phyloP scores from a whole-genome alignment of 2,113 vertebrate species.

The Balaeniceps rex region DNA sequence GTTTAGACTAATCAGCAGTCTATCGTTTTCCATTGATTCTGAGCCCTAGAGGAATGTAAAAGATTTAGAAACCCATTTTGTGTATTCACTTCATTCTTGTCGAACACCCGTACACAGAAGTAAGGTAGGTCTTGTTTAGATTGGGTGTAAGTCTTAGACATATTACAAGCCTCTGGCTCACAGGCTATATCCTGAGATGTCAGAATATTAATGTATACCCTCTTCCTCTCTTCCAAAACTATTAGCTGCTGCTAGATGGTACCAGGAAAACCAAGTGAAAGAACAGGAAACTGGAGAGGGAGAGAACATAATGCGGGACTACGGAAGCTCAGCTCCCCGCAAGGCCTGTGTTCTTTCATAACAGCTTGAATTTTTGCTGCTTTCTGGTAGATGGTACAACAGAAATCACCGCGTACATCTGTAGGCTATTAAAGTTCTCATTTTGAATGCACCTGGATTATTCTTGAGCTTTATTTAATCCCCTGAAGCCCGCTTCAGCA shows the following conservation, averaged over 20 bases:
- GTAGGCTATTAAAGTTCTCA: not conserved
- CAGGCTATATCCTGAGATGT: not conserved
- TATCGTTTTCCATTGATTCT: rapidly evolving
- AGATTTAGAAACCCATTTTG: not conserved
- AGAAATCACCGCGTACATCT: not conserved
- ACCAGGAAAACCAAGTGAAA: not conserved
- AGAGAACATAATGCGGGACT: not conserved
- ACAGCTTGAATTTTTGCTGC: not conserved
- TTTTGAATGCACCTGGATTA: not conserved
- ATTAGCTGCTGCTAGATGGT: not conserved
- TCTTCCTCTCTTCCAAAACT: not conserved
- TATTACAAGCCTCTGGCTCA: not conserved
- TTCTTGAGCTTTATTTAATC: conserved; percentile 19
- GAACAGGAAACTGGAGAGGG: not conserved
- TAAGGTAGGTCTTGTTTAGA: not conserved
- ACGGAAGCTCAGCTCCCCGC: not conserved
- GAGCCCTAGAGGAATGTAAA: not conserved
- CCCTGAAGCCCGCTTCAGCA: not conserved
- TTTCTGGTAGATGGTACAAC: not conserved
- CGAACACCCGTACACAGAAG: not conserved
- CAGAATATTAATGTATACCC: not conserved
- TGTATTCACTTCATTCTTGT: not conserved
- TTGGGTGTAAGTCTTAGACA: not conserved
- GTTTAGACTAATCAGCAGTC: not conserved
- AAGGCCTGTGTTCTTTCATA: not conserved